phyloP scores from a whole-genome alignment of 2,888 invertebrate species.

The Hetaerina titia region DNA sequence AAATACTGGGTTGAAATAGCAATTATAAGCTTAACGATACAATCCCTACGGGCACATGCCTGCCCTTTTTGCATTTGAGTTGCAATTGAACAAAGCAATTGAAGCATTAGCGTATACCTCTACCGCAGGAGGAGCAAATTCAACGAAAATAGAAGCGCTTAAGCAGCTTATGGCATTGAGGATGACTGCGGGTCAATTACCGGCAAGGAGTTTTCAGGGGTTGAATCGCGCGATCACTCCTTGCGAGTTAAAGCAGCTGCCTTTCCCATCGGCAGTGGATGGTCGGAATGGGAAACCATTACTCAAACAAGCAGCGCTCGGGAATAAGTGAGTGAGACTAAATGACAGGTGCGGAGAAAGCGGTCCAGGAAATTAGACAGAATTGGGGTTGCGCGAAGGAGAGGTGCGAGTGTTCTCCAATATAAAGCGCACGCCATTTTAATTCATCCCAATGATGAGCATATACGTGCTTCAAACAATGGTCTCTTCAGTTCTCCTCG shows the following conservation, averaged over 20 bases:
- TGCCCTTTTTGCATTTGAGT: background rate
- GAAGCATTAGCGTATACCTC: background rate
- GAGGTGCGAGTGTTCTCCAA: background rate
- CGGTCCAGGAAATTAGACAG: background rate
- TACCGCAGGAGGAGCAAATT: background rate
- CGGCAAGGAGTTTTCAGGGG: background rate
- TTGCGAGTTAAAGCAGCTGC: slow-evolving; percentile 26
- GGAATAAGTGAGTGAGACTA: background rate
- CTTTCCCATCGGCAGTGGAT: slow-evolving; percentile 8
- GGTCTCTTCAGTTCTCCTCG: too few relatives aligned
- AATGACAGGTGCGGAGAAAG: background rate
- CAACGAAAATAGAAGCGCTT: background rate
- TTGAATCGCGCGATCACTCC: slow-evolving; percentile 6
- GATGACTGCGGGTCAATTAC: background rate
- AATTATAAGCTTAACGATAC: background rate
- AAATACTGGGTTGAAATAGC: too few relatives aligned
- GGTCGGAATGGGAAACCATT: slow-evolving; percentile 5
- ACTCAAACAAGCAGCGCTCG: background rate
- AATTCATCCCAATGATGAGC: too few relatives aligned
- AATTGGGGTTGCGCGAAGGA: background rate
- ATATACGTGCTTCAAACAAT: too few relatives aligned
- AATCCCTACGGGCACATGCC: background rate
- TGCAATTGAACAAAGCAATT: background rate
- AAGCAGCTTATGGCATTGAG: background rate
- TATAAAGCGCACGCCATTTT: background rate